Evolutionary conservation across 2,113 vertebrate genomes (phyloP).

Genomic region (Phoenicopterus ruber): DNA sequence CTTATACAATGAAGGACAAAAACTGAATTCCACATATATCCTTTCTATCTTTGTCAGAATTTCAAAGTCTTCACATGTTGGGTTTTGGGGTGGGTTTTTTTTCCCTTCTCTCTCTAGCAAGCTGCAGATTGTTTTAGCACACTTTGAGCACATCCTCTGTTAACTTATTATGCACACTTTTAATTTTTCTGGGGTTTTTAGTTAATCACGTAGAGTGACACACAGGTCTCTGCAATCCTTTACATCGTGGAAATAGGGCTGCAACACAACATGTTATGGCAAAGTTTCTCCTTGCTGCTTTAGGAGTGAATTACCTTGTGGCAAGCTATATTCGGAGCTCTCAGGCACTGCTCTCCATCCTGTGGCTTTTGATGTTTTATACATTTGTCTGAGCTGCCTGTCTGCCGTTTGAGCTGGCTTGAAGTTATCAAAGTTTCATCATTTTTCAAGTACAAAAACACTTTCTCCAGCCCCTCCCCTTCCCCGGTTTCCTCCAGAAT

Average conservation of each 20-base stretch:
- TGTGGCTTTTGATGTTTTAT: constrained; percentile 75
- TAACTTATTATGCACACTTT: not conserved
- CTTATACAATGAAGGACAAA: not conserved
- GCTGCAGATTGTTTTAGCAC: not conserved
- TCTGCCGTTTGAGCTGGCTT: not conserved
- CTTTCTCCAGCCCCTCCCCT: not conserved
- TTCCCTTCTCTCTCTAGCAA: not conserved
- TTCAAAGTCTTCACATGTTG: not conserved
- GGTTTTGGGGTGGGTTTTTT: not conserved
- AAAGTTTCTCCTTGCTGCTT: not conserved
- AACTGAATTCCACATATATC: not conserved
- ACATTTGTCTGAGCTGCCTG: constrained; percentile 55
- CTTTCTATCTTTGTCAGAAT: not conserved
- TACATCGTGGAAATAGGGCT: not conserved
- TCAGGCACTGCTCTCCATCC: not conserved
- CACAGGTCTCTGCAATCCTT: not conserved
- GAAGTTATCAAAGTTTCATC: constrained; percentile 60
- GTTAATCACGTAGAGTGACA: not conserved
- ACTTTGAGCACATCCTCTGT: not conserved
- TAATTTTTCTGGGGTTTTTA: not conserved
- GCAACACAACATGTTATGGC: not conserved
- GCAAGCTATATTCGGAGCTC: constrained; percentile 36
- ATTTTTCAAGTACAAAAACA: not conserved
- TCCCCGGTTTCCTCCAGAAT: not conserved
- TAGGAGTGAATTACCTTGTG: not conserved